Conservation (phyloP, 2,888 invertebrate genomes). For the Dichetophora obliterata region DNA sequence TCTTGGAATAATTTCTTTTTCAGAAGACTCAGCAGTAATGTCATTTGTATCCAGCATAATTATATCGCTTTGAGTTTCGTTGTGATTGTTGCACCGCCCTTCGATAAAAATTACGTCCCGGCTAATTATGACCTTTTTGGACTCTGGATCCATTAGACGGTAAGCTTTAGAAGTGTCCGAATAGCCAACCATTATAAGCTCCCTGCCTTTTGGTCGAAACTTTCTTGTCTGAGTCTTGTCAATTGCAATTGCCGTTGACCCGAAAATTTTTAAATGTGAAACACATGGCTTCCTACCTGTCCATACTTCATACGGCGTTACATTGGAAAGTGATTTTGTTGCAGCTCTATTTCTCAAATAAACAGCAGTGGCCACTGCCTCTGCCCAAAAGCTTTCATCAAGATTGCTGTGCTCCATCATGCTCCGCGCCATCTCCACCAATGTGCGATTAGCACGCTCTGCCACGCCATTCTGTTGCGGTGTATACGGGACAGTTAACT, state of each 20-base stretch:
- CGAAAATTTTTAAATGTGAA: conserved; percentile 35
- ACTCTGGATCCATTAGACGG: conserved; percentile 15
- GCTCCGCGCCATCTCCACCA: background rate
- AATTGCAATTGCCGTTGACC: conserved; percentile 29
- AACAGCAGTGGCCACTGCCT: no score
- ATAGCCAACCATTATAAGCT: conserved; percentile 31
- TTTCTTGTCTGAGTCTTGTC: conserved; percentile 22
- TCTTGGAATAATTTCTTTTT: background rate
- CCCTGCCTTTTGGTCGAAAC: conserved; percentile 29
- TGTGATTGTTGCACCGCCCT: no score
- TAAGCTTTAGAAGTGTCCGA: conserved; percentile 35
- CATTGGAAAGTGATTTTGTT: no score
- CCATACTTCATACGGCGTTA: conserved; percentile 31
- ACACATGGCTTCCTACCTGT: conserved; percentile 8
- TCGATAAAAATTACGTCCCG: conserved; percentile 8
- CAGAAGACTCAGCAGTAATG: no score
- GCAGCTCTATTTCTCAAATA: no score
- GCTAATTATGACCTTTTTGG: conserved; percentile 24
- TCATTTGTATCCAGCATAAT: background rate
- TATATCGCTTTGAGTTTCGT: no score
- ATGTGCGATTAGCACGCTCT: no score
- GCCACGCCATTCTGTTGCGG: no score
- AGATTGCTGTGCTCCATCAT: no score
- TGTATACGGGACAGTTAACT: background rate
- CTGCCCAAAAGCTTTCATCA: no score